phyloP scores from a whole-genome alignment of 2,797 vertebrate genomes.

The Melopsittacus undulatus region DNA sequence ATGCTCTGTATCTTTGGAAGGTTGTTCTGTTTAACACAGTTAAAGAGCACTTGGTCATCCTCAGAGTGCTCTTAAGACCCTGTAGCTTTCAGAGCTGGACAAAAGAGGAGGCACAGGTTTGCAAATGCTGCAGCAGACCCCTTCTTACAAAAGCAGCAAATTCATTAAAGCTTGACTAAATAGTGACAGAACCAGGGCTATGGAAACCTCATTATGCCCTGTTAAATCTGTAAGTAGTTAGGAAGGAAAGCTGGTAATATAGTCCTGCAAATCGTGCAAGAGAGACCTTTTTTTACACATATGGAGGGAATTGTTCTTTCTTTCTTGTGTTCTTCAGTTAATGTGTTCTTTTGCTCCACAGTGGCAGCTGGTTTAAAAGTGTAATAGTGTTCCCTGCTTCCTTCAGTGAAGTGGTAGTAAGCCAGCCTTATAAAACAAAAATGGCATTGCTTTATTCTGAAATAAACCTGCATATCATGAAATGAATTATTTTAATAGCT shows the following conservation, averaged over 20 bases:
- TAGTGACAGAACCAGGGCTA: background rate
- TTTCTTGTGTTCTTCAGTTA: background rate
- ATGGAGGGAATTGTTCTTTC: background rate
- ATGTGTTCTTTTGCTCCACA: background rate
- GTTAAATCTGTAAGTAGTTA: background rate
- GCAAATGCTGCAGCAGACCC: background rate
- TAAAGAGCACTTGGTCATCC: background rate
- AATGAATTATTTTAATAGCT: background rate
- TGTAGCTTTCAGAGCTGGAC: background rate
- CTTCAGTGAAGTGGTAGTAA: background rate
- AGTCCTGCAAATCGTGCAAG: background rate
- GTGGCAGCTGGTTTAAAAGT: background rate
- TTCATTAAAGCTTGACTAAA: background rate
- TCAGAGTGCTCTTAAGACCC: background rate
- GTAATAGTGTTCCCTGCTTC: background rate
- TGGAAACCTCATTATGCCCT: background rate
- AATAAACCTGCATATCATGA: background rate
- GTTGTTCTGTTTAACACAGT: background rate
- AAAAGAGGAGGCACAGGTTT: background rate
- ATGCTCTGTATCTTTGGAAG: background rate
- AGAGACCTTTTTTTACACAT: background rate
- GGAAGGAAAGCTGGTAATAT: background rate
- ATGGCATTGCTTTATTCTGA: background rate
- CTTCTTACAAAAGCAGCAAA: constrained; percentile 33
- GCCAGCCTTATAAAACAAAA: background rate